Evolutionary conservation across 2,797 vertebrate genomes (phyloP).

Genomic region (Ptychadena robeensis): DNA sequence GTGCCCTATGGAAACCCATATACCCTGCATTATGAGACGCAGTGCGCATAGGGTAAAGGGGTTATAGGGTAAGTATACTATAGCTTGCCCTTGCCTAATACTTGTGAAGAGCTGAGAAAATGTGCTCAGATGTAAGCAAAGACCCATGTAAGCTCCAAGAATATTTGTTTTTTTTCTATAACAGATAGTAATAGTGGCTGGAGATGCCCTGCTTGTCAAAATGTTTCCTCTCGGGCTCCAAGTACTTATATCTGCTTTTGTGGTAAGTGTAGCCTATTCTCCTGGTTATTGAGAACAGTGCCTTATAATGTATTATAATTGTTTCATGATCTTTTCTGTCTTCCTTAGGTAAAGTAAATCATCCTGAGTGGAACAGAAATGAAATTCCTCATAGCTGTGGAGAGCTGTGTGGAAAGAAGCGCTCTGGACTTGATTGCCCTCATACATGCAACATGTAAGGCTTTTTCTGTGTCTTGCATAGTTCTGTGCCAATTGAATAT

Average conservation of each 20-base stretch:
- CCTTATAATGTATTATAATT: neutral
- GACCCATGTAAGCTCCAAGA: neutral
- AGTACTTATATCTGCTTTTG: constrained; percentile 93
- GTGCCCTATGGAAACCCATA: too few relatives aligned
- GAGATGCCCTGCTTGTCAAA: constrained; percentile 97
- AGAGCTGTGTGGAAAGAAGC: constrained; percentile 95
- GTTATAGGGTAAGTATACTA: too few relatives aligned
- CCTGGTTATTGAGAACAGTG: neutral
- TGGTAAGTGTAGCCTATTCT: constrained; percentile 78
- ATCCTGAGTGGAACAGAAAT: constrained; percentile 95
- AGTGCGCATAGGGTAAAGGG: too few relatives aligned
- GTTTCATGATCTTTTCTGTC: neutral
- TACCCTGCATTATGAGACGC: too few relatives aligned
- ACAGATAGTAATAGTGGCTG: constrained; percentile 90
- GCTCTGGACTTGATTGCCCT: constrained; percentile 87
- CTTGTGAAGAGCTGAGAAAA: too few relatives aligned
- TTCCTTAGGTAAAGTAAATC: constrained; percentile 88
- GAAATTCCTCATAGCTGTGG: constrained; percentile 99
- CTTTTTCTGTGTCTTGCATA: neutral
- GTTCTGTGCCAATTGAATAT: neutral
- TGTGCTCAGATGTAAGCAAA: too few relatives aligned
- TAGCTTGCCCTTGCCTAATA: too few relatives aligned
- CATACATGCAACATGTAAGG: constrained; percentile 98
- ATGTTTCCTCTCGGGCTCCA: constrained; percentile 85
- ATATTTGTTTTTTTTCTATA: constrained; percentile 14